Conservation (phyloP, 2,113 vertebrate species). For the Henicopernis longicauda region DNA sequence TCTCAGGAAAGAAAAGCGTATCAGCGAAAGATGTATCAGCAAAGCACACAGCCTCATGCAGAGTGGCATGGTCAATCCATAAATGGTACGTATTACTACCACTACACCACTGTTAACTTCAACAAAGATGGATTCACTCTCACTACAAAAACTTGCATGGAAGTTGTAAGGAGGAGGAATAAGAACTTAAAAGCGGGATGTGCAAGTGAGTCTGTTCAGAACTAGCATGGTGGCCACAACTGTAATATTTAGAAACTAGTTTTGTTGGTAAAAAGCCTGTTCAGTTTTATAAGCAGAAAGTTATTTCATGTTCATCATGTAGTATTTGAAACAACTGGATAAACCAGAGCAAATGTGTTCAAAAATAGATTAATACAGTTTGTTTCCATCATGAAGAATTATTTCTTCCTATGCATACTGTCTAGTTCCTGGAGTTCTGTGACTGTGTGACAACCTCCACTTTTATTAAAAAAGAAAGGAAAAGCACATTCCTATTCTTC, state of each 20-base stretch:
- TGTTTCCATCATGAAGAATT: background rate
- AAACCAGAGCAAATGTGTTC: background rate
- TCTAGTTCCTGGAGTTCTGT: background rate
- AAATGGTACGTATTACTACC: accelerated
- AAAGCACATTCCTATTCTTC: background rate
- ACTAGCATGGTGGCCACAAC: background rate
- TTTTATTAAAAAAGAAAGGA: background rate
- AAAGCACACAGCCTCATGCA: background rate
- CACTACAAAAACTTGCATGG: background rate
- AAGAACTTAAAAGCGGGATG: background rate
- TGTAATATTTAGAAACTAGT: background rate
- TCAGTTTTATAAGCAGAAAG: background rate
- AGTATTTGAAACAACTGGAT: background rate
- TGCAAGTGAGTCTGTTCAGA: background rate
- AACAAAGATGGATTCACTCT: background rate
- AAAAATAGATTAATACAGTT: background rate
- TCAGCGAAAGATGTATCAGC: background rate
- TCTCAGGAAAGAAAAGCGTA: background rate
- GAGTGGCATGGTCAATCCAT: background rate
- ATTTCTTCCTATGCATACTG: background rate
- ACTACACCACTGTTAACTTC: background rate
- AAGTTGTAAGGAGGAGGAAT: background rate
- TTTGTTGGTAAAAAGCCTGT: background rate
- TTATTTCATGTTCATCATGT: background rate
- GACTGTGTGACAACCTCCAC: background rate